Conservation (phyloP, 2,888 invertebrate genomes). For the Spilarctia lutea region DNA sequence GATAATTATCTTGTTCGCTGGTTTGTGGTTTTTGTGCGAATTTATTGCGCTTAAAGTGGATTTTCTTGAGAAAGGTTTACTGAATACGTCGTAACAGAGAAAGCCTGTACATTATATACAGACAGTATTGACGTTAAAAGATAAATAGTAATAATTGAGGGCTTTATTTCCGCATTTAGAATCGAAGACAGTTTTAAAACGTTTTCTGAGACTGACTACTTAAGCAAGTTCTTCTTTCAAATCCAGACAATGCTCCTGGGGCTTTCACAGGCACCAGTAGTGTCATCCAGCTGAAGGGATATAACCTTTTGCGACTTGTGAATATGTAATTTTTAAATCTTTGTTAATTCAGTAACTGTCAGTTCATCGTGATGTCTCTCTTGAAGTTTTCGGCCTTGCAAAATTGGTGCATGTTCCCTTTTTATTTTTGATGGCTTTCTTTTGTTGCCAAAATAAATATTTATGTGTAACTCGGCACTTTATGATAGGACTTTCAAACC, state of each 20-base stretch:
- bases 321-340: too few relatives aligned
- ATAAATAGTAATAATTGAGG: not conserved
- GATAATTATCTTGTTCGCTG: slow-evolving; percentile 41
- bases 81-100: slow-evolving; percentile 10
- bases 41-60: slow-evolving; percentile 30
- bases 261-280: not conserved
- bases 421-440: too few relatives aligned
- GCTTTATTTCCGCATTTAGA: not conserved
- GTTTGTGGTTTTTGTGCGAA: slow-evolving; percentile 30
- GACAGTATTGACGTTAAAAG: not conserved
- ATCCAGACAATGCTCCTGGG: not conserved
- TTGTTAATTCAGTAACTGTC: too few relatives aligned
- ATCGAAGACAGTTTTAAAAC: not conserved
- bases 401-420: too few relatives aligned
- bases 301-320: not conserved
- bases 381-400: too few relatives aligned
- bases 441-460: too few relatives aligned
- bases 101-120: slow-evolving; percentile 3
- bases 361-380: too few relatives aligned
- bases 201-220: not conserved
- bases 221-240: not conserved
- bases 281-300: not conserved
- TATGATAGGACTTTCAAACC: not conserved
- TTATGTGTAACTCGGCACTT: too few relatives aligned
- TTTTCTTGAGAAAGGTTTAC: slow-evolving; percentile 34